Percentiles rank a stretch among this genome's conserved stretches.
Evolutionary conservation across 2,797 vertebrate species (phyloP).

Genomic region (Cuniculus paca): DNA sequence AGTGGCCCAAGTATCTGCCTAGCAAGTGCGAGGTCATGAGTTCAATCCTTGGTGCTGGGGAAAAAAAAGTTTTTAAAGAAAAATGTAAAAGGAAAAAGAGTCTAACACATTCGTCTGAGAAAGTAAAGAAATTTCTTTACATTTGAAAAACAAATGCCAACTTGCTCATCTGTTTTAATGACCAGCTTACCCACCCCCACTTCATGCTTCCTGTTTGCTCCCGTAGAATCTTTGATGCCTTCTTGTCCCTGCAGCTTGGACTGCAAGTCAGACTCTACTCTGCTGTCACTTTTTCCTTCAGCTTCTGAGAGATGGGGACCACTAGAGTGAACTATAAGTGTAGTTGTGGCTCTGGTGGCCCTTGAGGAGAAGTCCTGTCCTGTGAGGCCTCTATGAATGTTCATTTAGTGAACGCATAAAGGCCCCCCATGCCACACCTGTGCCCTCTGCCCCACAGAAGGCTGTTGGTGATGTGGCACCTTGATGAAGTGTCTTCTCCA

Average conservation of each 20-base stretch:
- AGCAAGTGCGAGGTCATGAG: too few species aligned
- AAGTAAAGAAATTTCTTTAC: neutral
- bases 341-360: neutral
- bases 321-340: neutral
- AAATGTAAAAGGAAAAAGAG: neutral
- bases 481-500: neutral
- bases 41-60: too few species aligned
- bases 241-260: neutral
- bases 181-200: neutral
- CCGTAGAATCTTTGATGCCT: too few species aligned
- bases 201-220: neutral
- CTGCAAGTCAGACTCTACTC: neutral
- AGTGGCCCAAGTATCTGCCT: too few species aligned
- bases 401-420: neutral
- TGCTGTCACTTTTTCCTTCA: neutral
- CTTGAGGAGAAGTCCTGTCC: neutral
- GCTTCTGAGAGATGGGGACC: neutral
- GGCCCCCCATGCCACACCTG: neutral
- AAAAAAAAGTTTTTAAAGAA: neutral
- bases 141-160: neutral
- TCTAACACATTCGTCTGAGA: neutral
- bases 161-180: neutral
- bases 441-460: neutral
- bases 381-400: neutral
- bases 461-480: neutral